Conservation (phyloP, 2,113 vertebrate genomes). For the Pelusios castaneus region DNA sequence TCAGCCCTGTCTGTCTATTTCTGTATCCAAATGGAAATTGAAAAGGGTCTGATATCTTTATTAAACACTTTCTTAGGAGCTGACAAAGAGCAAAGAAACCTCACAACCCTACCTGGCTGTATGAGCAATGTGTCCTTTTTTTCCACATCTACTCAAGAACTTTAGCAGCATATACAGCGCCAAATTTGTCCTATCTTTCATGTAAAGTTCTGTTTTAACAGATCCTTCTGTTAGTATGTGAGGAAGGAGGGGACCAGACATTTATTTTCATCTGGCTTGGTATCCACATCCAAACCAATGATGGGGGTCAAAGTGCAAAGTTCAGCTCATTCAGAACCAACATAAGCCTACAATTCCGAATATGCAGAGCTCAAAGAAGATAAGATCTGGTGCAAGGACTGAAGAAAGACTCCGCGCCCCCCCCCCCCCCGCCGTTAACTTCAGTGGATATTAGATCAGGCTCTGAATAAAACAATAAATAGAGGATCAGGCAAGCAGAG, state of each 20-base stretch:
- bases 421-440: no score
- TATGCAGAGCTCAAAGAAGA: no score
- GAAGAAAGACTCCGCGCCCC: background rate
- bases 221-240: background rate
- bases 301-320: background rate
- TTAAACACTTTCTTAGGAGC: background rate
- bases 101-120: background rate
- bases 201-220: background rate
- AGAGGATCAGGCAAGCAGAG: background rate
- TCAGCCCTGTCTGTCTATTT: background rate
- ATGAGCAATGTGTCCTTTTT: background rate
- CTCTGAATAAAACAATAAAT: background rate
- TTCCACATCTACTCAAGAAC: background rate
- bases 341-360: fast-evolving
- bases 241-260: background rate
- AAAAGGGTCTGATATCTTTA: background rate
- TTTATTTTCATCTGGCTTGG: background rate
- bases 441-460: background rate
- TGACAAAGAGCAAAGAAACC: background rate
- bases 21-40: background rate
- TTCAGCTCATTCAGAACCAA: background rate
- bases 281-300: background rate
- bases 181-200: background rate
- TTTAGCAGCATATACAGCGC: fast-evolving
- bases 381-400: no score